Evolutionary conservation across 2,888 invertebrate genomes (phyloP).

Genomic region (Agrochola macilenta): DNA sequence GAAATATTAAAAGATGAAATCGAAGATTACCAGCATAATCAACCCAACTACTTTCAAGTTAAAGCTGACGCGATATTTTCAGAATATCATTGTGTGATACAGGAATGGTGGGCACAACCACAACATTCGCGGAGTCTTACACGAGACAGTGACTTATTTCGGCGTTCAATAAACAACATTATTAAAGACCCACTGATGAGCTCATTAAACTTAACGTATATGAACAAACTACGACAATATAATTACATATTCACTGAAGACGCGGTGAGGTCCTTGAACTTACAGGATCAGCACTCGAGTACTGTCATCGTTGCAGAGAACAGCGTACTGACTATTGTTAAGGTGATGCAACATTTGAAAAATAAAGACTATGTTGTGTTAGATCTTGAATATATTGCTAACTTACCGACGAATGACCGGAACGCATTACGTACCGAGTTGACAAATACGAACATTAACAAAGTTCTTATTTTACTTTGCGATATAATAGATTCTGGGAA

Average conservation of each 20-base stretch:
- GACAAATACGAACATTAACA: background rate
- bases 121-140: background rate
- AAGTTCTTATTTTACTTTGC: conserved; percentile 15
- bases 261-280: background rate
- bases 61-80: conserved; percentile 48
- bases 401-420: conserved; percentile 11
- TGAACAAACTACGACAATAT: conserved; percentile 4
- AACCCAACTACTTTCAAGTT: background rate
- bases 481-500: background rate
- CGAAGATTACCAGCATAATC: background rate
- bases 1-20: background rate
- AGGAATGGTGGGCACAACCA: conserved; percentile 55
- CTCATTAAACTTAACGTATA: conserved; percentile 11
- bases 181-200: conserved; percentile 26
- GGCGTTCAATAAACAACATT: conserved; percentile 21
- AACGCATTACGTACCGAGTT: conserved; percentile 12
- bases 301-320: conserved; percentile 23
- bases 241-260: conserved; percentile 24
- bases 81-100: conserved; percentile 46
- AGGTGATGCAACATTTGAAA: conserved; percentile 22
- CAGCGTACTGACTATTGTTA: background rate
- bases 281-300: background rate
- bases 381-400: conserved; percentile 26
- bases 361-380: conserved; percentile 1
- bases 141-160: conserved; percentile 17